Evolutionary conservation across 1,140 invertebrate genomes (phyloP).

Genomic region (Cydia splendana): DNA sequence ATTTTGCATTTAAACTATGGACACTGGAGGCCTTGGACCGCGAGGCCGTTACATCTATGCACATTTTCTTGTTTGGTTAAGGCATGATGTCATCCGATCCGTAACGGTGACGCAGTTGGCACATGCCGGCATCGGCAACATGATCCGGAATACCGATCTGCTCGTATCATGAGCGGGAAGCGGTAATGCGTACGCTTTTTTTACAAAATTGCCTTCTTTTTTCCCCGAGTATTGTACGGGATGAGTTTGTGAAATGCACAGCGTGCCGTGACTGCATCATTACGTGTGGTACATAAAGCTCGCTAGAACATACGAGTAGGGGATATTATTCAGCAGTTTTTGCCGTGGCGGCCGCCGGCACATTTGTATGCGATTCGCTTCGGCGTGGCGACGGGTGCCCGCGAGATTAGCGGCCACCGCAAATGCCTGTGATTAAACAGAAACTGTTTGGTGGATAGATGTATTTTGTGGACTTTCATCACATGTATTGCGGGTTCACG

Average conservation of each 20-base stretch:
- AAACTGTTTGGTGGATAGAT: conserved; percentile 54
- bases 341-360: conserved; percentile 52
- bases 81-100: conserved; percentile 46
- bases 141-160: conserved; percentile 42
- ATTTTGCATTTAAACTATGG: conserved; percentile 11
- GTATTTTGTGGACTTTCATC: conserved; percentile 24
- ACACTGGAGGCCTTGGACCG: not conserved
- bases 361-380: conserved; percentile 74
- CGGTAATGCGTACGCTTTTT: conserved; percentile 12
- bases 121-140: conserved; percentile 53
- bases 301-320: conserved; percentile 50
- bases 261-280: conserved; percentile 58
- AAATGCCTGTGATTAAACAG: conserved; percentile 66
- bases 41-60: conserved; percentile 29
- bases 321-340: conserved; percentile 73
- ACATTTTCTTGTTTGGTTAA: conserved; percentile 33
- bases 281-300: conserved; percentile 55
- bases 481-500: not conserved
- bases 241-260: conserved; percentile 53
- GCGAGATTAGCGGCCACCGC: conserved; percentile 63
- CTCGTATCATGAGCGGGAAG: conserved; percentile 33
- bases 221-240: conserved; percentile 41
- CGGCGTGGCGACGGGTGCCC: conserved; percentile 54
- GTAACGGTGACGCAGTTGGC: conserved; percentile 62
- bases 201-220: conserved; percentile 29